These are phyloP conservation scores for Autographa pulchrina DNA, from an alignment of 2,888 invertebrate genomes.

Conservation along the genomic window DNA sequence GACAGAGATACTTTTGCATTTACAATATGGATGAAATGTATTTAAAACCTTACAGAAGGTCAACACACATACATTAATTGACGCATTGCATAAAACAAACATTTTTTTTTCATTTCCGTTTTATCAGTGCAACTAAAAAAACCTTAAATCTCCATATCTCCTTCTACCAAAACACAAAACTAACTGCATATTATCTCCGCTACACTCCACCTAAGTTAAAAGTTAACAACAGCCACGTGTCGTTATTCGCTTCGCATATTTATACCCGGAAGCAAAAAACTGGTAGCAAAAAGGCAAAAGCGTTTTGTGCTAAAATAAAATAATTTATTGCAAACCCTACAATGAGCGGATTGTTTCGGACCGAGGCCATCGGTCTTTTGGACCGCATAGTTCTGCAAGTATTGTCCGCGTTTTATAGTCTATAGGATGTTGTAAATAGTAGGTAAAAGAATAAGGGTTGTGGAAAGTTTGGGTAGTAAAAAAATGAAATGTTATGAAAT, in stretches of 20 bases:
- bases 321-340: constrained; percentile 79
- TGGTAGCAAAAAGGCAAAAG: constrained; percentile 80
- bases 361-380: constrained; percentile 45
- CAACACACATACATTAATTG: no score
- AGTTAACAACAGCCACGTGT: constrained; percentile 81
- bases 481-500: not conserved
- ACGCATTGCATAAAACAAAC: no score
- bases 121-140: no score
- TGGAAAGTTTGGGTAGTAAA: constrained; percentile 4
- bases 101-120: no score
- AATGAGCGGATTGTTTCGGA: constrained; percentile 68
- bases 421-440: constrained; percentile 46
- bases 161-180: no score
- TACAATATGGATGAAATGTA: no score
- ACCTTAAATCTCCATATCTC: no score
- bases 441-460: constrained; percentile 14
- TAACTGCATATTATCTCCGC: constrained; percentile 28
- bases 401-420: constrained; percentile 64
- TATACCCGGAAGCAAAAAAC: constrained; percentile 79
- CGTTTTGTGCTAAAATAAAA: constrained; percentile 74
- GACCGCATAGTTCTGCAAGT: constrained; percentile 68
- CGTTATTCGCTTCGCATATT: constrained; percentile 72
- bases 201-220: constrained; percentile 52
- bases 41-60: no score
- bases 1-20: no score